Evolutionary conservation across 2,888 invertebrate species (phyloP), one percentile per base, ranked within the genome.

Genomic region (Didymodactylos carnosus): DNA sequence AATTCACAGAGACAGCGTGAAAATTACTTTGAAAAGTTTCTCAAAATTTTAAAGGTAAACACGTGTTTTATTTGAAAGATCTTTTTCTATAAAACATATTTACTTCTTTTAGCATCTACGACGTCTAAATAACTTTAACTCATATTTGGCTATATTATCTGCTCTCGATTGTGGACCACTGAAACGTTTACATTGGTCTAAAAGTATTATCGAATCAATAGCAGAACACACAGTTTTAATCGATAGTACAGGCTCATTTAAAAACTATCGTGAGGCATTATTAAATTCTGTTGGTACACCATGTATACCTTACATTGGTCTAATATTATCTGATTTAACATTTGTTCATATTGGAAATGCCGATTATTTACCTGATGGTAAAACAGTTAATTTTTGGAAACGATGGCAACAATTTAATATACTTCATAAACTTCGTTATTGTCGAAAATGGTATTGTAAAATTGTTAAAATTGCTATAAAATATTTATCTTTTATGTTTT

Each of bases 391-490:
- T 80, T 98, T 97, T 84, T 92, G 93, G 16, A 98, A 98, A 85
- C 87, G 97, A 78, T 97, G 95, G 94, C 95, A 97, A 83, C 95
- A 97, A 84, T 95, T 92, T 83, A 91, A 94, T 81, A 94, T 97
- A 77, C 90, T 98, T 81, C 94, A 95, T 83, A 94, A 94, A 82
- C 94, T 98, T 91, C 91, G 94, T 82, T 88, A 93, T 82, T 95
- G 98, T 84, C 93, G 93, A 81, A 92, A 92, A 86, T 91, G 92
- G 95, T 94, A 84, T 76, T 51, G 71, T 39, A n/a, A 35, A 23
- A 14, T 71, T 25, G 51, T 70, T 46, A 39, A 40, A n/a, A 43
- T 25, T 35, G 41, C 8, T 72, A 13, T 8, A 39, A 19, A 46
- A 39, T 14, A 16, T 73, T 40, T 71, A 69, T 71, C 39, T 78